Evolutionary conservation across 2,113 vertebrate genomes (phyloP).

Genomic region (Cyanistes caeruleus): DNA sequence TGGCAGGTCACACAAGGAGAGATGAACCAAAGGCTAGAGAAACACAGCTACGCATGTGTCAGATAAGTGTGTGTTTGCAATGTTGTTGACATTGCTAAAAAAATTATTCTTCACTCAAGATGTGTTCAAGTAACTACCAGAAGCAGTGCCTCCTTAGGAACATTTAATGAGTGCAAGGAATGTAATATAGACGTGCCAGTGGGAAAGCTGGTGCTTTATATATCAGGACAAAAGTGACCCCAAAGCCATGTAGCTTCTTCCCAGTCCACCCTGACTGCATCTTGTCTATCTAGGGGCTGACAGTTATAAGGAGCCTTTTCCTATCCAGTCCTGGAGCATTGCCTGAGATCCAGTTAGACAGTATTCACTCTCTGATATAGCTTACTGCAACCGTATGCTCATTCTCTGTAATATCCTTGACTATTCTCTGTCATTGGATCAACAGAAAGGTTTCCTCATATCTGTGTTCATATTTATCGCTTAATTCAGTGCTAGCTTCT

Average conservation of each 20-base stretch:
- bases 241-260: not conserved
- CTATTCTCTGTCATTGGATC: not conserved
- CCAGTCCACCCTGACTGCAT: not conserved
- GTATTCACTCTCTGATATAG: not conserved
- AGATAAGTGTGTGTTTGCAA: not conserved
- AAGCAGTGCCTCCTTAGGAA: not conserved
- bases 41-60: not conserved
- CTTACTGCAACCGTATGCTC: constrained; percentile 17
- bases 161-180: not conserved
- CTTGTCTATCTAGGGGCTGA: not conserved
- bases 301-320: not conserved
- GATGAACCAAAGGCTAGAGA: not conserved
- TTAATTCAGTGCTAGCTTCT: not conserved
- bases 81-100: not conserved
- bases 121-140: not conserved
- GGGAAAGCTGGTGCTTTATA: not conserved
- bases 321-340: not conserved
- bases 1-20: not conserved
- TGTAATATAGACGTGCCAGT: not conserved
- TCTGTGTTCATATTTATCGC: not conserved
- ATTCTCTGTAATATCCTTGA: not conserved
- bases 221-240: not conserved
- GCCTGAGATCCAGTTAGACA: not conserved
- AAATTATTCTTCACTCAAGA: not conserved
- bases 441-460: not conserved